These are phyloP conservation scores for Girardinichthys multiradiatus DNA, from an alignment of 2,113 vertebrate species.

Conservation along the genomic window DNA sequence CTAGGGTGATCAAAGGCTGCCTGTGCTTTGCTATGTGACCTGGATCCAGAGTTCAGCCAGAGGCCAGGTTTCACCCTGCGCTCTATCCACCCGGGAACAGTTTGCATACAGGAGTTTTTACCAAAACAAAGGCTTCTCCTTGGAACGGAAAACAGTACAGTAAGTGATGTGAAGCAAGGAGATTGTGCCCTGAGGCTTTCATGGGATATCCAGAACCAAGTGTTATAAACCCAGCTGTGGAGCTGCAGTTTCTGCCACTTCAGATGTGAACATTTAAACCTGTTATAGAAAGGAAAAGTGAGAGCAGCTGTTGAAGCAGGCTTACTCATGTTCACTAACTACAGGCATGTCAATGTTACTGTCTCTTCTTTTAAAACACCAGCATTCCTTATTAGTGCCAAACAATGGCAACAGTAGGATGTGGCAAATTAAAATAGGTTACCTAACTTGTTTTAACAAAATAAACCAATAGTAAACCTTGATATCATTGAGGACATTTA, in stretches of 20 bases:
- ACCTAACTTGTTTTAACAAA: too few relatives aligned
- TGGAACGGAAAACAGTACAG: neutral
- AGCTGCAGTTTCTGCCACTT: neutral
- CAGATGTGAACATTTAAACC: neutral
- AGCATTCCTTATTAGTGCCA: too few relatives aligned
- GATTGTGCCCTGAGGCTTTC: neutral
- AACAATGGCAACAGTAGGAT: too few relatives aligned
- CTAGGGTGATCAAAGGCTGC: conserved; percentile 63
- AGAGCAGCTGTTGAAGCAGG: neutral
- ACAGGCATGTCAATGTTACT: neutral
- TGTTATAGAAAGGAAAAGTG: neutral
- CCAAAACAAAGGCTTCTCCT: neutral
- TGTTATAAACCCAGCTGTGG: neutral
- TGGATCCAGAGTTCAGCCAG: conserved; percentile 64
- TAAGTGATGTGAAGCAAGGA: neutral
- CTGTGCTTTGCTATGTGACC: conserved; percentile 38
- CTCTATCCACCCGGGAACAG: conserved; percentile 42
- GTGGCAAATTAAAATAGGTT: too few relatives aligned
- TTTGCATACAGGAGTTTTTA: neutral
- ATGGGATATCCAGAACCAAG: neutral
- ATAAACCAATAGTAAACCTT: too few relatives aligned
- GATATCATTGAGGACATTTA: too few relatives aligned
- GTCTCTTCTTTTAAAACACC: neutral
- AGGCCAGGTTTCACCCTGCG: conserved; percentile 37
- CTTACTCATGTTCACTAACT: neutral